These are phyloP conservation scores for Paracentrotus lividus DNA, from an alignment of 53 echinoderm and acorn worm species.

Conservation along the genomic window DNA sequence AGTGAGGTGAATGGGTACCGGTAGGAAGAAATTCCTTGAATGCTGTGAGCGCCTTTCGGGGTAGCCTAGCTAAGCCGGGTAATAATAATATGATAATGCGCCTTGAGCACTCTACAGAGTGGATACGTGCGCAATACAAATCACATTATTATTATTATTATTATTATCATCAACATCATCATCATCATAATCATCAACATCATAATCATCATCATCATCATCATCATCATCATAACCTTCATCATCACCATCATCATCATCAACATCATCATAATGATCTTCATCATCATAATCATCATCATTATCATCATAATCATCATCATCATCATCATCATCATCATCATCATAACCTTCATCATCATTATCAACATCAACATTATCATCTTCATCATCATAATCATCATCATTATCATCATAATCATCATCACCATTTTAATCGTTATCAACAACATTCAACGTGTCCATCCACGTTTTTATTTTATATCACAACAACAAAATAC, in stretches of 20 bases:
- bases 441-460: no score
- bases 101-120: no score
- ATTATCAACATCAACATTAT: neutral
- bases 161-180: neutral
- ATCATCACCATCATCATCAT: neutral
- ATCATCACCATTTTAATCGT: neutral
- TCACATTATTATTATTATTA: no score
- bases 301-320: neutral
- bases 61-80: no score
- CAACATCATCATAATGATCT: neutral
- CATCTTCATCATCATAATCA: neutral
- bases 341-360: neutral
- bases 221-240: neutral
- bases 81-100: no score
- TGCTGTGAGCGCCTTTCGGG: no score
- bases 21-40: no score
- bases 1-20: no score
- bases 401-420: neutral
- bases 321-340: neutral
- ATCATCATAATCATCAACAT: neutral
- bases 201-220: slow-evolving; percentile 1
- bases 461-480: no score
- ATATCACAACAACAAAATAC: no score
- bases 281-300: neutral
- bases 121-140: no score